These are phyloP conservation scores for Anthophora plumipes DNA, from an alignment of 2,888 invertebrate genomes.

Conservation along the genomic window DNA sequence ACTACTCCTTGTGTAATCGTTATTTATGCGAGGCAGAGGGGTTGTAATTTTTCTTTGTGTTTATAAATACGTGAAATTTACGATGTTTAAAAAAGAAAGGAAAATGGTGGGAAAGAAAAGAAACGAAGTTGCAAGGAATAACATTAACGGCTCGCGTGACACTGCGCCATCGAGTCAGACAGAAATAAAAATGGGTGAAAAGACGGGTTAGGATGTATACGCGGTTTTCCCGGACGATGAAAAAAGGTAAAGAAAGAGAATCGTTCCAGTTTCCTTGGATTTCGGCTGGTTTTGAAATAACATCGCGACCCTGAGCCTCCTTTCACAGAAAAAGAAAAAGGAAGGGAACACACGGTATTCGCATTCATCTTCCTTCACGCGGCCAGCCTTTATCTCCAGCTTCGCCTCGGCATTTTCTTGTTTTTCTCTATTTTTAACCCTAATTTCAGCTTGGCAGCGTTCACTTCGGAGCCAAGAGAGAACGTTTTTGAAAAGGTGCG, in stretches of 20 bases:
- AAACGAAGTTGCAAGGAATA: background rate
- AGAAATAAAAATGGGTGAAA: background rate
- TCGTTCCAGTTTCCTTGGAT: constrained; percentile 66
- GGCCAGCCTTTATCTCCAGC: constrained; percentile 25
- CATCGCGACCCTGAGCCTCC: constrained; percentile 60
- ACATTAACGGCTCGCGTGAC: constrained; percentile 34
- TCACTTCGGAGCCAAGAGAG: background rate
- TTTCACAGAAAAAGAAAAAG: constrained; percentile 38
- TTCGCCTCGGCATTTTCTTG: background rate
- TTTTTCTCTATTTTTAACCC: constrained; percentile 22
- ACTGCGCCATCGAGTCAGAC: background rate
- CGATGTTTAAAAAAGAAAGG: no score
- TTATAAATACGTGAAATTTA: background rate
- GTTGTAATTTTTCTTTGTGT: no score
- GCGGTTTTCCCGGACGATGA: constrained; percentile 11
- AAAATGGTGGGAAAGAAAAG: background rate
- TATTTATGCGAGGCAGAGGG: no score
- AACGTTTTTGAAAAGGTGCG: constrained; percentile 24
- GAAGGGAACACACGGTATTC: constrained; percentile 44
- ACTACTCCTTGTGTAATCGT: no score
- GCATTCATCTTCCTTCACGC: constrained; percentile 52
- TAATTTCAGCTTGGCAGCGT: constrained; percentile 14
- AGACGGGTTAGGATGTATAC: no score
- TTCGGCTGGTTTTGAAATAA: constrained; percentile 59
- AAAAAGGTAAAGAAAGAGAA: constrained; percentile 32